Conservation (phyloP, 2,888 invertebrate genomes). For the Lagria hirta region DNA sequence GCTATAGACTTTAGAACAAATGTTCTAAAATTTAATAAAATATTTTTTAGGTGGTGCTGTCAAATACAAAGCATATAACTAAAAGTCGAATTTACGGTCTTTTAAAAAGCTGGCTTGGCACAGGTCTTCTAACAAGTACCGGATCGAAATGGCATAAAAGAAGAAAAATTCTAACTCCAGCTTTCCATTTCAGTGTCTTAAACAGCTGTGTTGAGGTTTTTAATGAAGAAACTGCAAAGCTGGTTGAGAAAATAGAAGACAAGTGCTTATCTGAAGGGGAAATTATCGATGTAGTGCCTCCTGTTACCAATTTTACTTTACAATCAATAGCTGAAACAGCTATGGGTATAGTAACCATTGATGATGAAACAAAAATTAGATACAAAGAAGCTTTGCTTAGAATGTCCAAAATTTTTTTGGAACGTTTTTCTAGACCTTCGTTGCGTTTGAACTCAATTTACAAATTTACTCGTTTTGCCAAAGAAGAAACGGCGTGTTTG, state of each 20-base stretch:
- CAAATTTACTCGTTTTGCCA: slow-evolving; percentile 22
- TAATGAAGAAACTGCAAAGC: slow-evolving; percentile 30
- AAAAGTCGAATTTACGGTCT: slow-evolving; percentile 27
- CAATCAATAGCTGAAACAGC: slow-evolving; percentile 37
- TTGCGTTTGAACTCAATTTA: slow-evolving; percentile 30
- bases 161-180: slow-evolving; percentile 34
- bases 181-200: slow-evolving; percentile 35
- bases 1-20: too few species aligned
- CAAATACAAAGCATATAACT: slow-evolving; percentile 26
- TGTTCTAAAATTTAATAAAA: too few species aligned
- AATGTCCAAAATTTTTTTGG: slow-evolving; percentile 34
- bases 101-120: slow-evolving; percentile 31
- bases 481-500: slow-evolving; percentile 28
- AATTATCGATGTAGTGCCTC: slow-evolving; percentile 26
- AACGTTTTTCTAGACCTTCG: slow-evolving; percentile 39
- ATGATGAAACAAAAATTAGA: slow-evolving; percentile 22
- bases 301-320: slow-evolving; percentile 32
- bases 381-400: slow-evolving; percentile 35
- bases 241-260: slow-evolving; percentile 24
- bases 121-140: slow-evolving; percentile 31
- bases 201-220: slow-evolving; percentile 32
- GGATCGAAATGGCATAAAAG: slow-evolving; percentile 33
- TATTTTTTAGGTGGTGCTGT: slow-evolving; percentile 23
- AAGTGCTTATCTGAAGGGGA: slow-evolving; percentile 19
- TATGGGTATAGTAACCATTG: slow-evolving; percentile 36